Base-by-base conservation (phyloP, 1,140 invertebrate genomes). In the Bilobella aurantiaca region DNA sequence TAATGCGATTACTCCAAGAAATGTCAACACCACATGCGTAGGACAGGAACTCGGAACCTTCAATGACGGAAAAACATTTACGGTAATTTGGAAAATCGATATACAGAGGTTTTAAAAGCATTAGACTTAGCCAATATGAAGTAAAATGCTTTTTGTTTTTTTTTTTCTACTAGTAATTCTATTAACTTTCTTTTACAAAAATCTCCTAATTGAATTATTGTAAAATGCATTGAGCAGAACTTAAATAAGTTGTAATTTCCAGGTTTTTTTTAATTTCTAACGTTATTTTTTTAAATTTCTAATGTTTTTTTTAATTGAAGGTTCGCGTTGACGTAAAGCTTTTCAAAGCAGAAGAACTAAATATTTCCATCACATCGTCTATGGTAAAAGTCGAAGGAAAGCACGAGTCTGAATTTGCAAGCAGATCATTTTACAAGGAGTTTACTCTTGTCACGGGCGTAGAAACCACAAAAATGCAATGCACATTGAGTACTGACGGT, bases 381-480 rank as follows among this genome's bases (percentile, higher is more conserved):
- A 2, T 23, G n/a, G 57, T 66, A 3, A 66, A 2, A 14, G 42
- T 66, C 27, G 14, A 31, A 28, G 64, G 64, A 32, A n/a, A 61
- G 14, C 64, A 66, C n/a, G 58, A 66, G 29, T 58, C 57, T 3
- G 57, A 58, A 58, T 58, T 58, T 58, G 29, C 57, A 5, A 58
- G 57, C 28, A 25, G 25, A 5, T 56, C 49, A 12, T 56, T 56
- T 56, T 56, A 56, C 49, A 56, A 56, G 49, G 49, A 56, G 23
- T 56, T 56, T 23, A 25, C 25, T 56, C 25, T 56, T 8, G 14
- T 25, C 3, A 5, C 49, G 12, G 49, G 49, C 5, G 49, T 56
- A 5, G 23, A 23, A 56, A 5, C 21, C 3, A 23, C 12, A 23
- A 23, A 14, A n/a, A 56, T 23, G 8, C 5, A 23, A 56, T 5